Percentiles rank a stretch among this genome's conserved stretches.
Evolutionary conservation across 2,797 vertebrate species (phyloP).

Genomic region (Prunella strophiata): DNA sequence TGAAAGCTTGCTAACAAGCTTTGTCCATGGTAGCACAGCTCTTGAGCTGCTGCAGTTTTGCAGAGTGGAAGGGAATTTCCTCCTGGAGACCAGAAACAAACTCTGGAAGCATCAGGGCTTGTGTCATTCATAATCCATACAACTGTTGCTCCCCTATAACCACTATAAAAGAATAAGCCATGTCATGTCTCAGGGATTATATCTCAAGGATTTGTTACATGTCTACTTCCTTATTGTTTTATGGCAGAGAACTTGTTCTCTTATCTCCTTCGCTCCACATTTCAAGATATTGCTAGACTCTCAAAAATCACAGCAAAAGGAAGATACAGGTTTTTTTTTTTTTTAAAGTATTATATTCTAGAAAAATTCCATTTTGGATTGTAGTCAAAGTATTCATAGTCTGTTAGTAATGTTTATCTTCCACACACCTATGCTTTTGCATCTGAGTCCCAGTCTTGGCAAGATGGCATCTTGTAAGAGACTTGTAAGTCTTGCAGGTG

Average conservation of each 20-base stretch:
- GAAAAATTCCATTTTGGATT: neutral
- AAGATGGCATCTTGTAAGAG: neutral
- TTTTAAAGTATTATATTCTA: neutral
- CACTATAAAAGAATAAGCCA: neutral
- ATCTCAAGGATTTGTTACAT: neutral
- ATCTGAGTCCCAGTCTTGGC: neutral
- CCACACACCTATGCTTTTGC: neutral
- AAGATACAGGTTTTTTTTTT: neutral
- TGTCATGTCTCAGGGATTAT: neutral
- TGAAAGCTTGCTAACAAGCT: neutral
- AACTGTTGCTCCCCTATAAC: neutral
- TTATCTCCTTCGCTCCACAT: neutral
- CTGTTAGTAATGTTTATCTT: neutral
- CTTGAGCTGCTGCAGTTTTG: neutral
- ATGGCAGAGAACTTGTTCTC: neutral
- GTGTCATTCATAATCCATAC: neutral
- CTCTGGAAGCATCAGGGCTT: neutral
- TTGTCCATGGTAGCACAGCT: neutral
- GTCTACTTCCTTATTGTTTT: neutral
- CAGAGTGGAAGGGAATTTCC: neutral
- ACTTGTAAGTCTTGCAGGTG: neutral
- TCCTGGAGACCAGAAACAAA: neutral
- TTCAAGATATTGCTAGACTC: neutral
- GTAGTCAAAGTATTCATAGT: neutral
- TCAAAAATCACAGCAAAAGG: neutral